Percentiles rank a stretch among this genome's conserved stretches.
Evolutionary conservation across 2,888 invertebrate species (phyloP).

Genomic region (Cerastis rubricosa): DNA sequence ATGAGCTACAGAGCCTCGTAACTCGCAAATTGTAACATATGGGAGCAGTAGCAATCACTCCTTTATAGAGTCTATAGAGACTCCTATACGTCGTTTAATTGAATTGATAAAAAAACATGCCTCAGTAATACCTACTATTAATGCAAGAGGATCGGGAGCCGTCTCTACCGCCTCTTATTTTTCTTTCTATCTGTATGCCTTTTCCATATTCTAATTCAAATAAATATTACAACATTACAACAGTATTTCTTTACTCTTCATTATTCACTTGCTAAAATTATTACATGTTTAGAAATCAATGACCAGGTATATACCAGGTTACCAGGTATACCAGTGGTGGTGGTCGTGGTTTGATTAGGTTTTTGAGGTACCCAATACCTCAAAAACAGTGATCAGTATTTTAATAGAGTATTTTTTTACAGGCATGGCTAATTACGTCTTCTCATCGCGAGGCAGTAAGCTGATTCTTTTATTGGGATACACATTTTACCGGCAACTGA

Average conservation of each 20-base stretch:
- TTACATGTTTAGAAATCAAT: neutral
- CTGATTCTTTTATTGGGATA: neutral
- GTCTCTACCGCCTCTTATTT: neutral
- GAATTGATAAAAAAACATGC: neutral
- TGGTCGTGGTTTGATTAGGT: too few species aligned
- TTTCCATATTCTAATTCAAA: neutral
- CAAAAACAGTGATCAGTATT: neutral
- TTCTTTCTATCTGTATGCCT: neutral
- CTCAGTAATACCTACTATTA: neutral
- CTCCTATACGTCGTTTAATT: neutral
- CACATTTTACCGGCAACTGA: neutral
- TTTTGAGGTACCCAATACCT: neutral
- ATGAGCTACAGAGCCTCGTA: neutral
- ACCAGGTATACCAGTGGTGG: too few species aligned
- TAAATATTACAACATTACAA: neutral
- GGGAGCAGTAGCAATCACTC: neutral
- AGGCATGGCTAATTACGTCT: neutral
- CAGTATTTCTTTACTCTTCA: neutral
- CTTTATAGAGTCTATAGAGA: neutral
- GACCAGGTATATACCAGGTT: too few species aligned
- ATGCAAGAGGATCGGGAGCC: neutral
- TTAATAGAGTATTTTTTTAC: neutral
- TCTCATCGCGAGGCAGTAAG: neutral
- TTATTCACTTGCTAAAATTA: neutral
- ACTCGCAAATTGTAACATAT: neutral